These are phyloP conservation scores for Lamprologus speciosus DNA, from an alignment of 2,113 vertebrate genomes.

Conservation along the genomic window DNA sequence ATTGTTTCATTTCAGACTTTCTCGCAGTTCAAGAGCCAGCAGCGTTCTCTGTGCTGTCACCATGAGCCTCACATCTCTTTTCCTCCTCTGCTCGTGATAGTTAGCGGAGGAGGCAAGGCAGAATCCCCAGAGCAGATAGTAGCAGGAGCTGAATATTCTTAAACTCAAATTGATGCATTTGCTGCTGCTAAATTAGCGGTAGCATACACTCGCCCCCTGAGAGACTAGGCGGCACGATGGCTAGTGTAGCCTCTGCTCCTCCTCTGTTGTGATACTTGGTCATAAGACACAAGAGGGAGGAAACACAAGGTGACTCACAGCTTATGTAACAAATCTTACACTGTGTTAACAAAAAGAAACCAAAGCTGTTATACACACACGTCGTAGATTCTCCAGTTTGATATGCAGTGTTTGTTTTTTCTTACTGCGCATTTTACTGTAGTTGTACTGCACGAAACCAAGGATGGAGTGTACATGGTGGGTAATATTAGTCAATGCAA, in stretches of 20 bases:
- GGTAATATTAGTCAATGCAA: not conserved
- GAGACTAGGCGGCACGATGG: not conserved
- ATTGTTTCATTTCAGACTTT: not conserved
- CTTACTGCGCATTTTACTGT: not conserved
- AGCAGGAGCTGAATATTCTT: not conserved
- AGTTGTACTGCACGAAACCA: not conserved
- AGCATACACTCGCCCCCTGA: not conserved
- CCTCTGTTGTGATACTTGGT: not conserved
- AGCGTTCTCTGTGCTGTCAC: not conserved
- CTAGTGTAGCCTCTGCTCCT: not conserved
- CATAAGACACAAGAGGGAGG: not conserved
- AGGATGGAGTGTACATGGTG: not conserved
- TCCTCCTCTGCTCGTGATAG: not conserved
- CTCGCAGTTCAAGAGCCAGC: not conserved
- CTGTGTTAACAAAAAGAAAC: not conserved
- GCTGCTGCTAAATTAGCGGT: not conserved
- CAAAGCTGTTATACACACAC: not conserved
- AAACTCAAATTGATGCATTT: slow-evolving; percentile 11
- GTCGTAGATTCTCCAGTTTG: not conserved
- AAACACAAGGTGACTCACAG: slow-evolving; percentile 20
- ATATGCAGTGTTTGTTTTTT: not conserved
- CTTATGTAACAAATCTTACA: slow-evolving; percentile 16
- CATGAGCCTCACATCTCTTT: not conserved
- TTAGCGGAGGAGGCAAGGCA: not conserved
- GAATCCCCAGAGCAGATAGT: not conserved